phyloP scores from a whole-genome alignment of 1,140 invertebrate genomes.

The Panulirus ornatus region DNA sequence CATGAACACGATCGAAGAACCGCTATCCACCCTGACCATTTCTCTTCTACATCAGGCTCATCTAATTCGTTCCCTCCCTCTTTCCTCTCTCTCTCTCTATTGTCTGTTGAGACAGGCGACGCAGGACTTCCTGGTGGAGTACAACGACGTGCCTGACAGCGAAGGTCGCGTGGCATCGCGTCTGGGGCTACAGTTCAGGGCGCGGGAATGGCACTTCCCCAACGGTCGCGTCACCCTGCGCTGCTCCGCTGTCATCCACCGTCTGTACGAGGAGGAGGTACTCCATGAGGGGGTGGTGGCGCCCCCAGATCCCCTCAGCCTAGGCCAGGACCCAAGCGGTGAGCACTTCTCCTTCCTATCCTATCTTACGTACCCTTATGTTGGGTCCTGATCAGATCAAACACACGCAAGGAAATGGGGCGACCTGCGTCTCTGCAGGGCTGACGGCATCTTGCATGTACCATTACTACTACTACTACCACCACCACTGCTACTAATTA shows the following conservation, averaged over 20 bases:
- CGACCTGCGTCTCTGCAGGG: too few species aligned
- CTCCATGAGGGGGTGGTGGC: slow-evolving; percentile 47
- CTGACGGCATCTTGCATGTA: too few species aligned
- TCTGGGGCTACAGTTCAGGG: slow-evolving; percentile 54
- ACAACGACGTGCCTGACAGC: neutral
- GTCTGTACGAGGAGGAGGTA: slow-evolving; percentile 30
- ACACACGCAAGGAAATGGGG: too few species aligned
- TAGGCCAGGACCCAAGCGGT: slow-evolving; percentile 62
- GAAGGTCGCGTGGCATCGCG: slow-evolving; percentile 55
- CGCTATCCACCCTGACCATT: neutral
- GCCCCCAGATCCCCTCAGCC: slow-evolving; percentile 43
- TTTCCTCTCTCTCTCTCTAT: neutral
- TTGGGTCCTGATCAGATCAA: too few species aligned
- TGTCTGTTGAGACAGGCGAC: slow-evolving; percentile 34
- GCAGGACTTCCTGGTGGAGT: slow-evolving; percentile 53
- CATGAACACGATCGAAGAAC: too few species aligned
- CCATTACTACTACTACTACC: too few species aligned
- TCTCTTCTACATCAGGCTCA: neutral
- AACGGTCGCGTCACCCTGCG: slow-evolving; percentile 49
- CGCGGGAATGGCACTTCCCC: slow-evolving; percentile 47
- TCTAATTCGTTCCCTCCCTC: neutral
- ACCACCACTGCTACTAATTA: too few species aligned
- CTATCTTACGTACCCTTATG: too few species aligned
- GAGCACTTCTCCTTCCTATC: too few species aligned
- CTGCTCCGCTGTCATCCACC: slow-evolving; percentile 35